Base-by-base conservation (phyloP, 37 sponge, comb jelly and placozoan genomes). In the Diacarnus erythraeanus region DNA sequence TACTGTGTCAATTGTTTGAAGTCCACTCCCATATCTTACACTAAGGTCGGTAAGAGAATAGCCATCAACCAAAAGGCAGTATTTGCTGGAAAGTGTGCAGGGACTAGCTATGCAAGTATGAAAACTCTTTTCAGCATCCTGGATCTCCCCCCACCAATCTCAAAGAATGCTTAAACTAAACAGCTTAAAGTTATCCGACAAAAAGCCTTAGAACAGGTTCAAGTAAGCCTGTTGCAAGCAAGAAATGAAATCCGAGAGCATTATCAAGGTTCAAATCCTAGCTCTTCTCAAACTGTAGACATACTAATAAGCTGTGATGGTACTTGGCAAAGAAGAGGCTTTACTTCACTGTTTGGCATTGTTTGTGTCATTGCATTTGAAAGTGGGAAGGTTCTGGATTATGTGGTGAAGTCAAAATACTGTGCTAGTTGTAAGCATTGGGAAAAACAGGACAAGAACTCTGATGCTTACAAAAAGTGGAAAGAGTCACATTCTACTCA, bases 321-420 rank as follows among this genome's bases (percentile, higher is more conserved):
- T n/a, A 74, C 75, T 18, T 74, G 58, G 75, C 57, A 31, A 44
- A 54, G 27, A 29, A 1, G 68, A 17, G 68, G 79, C 4, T 78
- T 78, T 65, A 43, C 79, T 1, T 78, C 79, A n/a, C 68, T 66
- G 30, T 78, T 65, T 33, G 68, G 79, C 1, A 34, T 42, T 43
- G 54, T 66, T 21, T 78, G 64, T 41, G 56, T 66, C 51, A 66
- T 78, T 2, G 43, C 25, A 10, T 54, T 42, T 41, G 68, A 65
- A 25, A 78, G 68, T 44, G 54, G 54, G 30, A 64, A 78, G 21
- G 67, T 78, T n/a, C 27, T 78, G 26, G 79, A 78, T 38, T 78
- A 78, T 34, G 34, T 42, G 3, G 79, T 78, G 17, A 12, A 44
- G 51, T 78, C 79, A 3, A 78, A 78, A 42, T 42, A 30, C 56